These are phyloP conservation scores for Ranitomeya imitator DNA, from an alignment of 2,113 vertebrate genomes.

Conservation along the genomic window DNA sequence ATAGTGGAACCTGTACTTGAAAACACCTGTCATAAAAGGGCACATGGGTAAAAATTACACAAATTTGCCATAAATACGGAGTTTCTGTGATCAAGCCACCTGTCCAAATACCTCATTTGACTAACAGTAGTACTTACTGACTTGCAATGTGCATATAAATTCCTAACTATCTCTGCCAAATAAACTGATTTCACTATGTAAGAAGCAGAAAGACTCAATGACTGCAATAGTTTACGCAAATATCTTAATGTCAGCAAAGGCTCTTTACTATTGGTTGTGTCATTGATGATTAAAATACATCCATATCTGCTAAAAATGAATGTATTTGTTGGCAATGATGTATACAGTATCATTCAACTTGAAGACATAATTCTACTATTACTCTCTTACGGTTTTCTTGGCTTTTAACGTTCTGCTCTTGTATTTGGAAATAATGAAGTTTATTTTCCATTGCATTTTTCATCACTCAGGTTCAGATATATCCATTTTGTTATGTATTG, in stretches of 20 bases:
- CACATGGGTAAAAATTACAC: conserved; percentile 53
- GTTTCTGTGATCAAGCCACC: conserved; percentile 66
- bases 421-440: not conserved
- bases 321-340: no score
- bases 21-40: conserved; percentile 60
- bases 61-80: conserved; percentile 61
- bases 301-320: no score
- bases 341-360: no score
- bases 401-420: no score
- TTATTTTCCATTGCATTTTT: not conserved
- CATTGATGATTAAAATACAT: no score
- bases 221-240: not conserved
- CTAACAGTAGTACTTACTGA: conserved; percentile 27
- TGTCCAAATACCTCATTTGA: conserved; percentile 54
- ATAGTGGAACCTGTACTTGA: conserved; percentile 50
- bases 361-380: no score
- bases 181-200: conserved; percentile 12
- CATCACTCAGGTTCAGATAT: not conserved
- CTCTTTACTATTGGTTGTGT: not conserved
- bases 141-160: conserved; percentile 42
- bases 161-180: conserved; percentile 31
- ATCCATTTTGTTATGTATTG: not conserved
- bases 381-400: no score
- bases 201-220: not conserved
- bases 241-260: not conserved